Evolutionary conservation across 2,113 vertebrate genomes (phyloP).

Genomic region (Mastomys coucha): DNA sequence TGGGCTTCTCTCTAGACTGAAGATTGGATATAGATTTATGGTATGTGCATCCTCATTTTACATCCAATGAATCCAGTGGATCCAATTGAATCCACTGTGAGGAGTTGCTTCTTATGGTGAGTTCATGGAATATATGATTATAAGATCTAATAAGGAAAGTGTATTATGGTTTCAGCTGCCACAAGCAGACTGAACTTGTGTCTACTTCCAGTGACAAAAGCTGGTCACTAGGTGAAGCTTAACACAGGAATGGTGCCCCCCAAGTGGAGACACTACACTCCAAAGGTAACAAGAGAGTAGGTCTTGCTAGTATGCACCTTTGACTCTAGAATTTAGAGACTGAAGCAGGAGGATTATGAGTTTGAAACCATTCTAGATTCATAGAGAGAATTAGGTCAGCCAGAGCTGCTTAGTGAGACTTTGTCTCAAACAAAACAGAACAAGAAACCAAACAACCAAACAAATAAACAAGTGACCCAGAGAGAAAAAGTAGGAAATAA

Average conservation of each 20-base stretch:
- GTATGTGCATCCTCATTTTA: not conserved
- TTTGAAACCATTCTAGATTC: not conserved
- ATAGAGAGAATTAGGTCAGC: not conserved
- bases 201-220: not conserved
- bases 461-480: no score
- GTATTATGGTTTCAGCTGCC: not conserved
- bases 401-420: not conserved
- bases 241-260: not conserved
- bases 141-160: not conserved
- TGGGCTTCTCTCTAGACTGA: not conserved
- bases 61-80: no score
- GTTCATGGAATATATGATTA: not conserved
- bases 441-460: not conserved
- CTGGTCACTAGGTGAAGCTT: not conserved
- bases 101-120: not conserved
- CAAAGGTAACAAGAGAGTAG: not conserved
- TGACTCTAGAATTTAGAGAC: not conserved
- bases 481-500: not conserved
- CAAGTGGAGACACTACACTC: not conserved
- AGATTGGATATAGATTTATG: not conserved
- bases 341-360: no score
- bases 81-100: not conserved
- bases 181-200: not conserved
- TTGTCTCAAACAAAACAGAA: not conserved
- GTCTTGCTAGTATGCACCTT: not conserved